A percentile compares a stretch with the other conserved stretches of the same genome.
These are phyloP conservation scores for Heliconius cydno DNA, from an alignment of 2,888 invertebrate species.

Conservation along the genomic window DNA sequence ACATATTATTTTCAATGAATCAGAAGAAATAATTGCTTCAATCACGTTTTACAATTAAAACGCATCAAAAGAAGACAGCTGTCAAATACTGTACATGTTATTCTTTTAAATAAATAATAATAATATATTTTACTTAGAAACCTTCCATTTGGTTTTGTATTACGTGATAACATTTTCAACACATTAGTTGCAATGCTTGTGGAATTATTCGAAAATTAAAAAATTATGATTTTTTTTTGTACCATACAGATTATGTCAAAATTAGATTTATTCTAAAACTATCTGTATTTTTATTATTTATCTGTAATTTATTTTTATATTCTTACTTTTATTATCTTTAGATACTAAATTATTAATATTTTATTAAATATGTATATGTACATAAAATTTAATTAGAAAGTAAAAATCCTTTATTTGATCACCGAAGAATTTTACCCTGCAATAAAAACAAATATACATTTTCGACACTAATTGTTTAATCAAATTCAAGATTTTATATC, in stretches of 20 bases:
- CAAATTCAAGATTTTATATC: not conserved
- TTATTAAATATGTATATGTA: not conserved
- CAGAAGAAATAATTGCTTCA: slow-evolving; percentile 30
- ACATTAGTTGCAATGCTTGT: not conserved
- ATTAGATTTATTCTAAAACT: not conserved
- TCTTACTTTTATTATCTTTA: too few species aligned
- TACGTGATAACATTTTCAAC: not conserved
- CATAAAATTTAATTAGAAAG: not conserved
- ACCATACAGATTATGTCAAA: not conserved
- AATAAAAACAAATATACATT: not conserved
- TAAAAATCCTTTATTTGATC: not conserved
- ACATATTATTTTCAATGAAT: slow-evolving; percentile 29
- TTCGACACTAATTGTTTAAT: not conserved
- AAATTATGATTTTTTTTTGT: not conserved
- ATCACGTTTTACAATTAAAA: slow-evolving; percentile 41
- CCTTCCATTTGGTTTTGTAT: not conserved
- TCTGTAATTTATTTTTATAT: not conserved
- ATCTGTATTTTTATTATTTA: not conserved
- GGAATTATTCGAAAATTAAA: not conserved
- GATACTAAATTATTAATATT: not conserved
- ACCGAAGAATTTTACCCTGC: not conserved
- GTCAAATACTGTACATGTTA: slow-evolving; percentile 11
- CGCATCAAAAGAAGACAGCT: slow-evolving; percentile 32
- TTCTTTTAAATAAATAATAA: slow-evolving; percentile 20
- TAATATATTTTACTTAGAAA: slow-evolving; percentile 13